Base-by-base conservation (phyloP, 64 coral and sea anemone species). In the Acropora yongei region DNA sequence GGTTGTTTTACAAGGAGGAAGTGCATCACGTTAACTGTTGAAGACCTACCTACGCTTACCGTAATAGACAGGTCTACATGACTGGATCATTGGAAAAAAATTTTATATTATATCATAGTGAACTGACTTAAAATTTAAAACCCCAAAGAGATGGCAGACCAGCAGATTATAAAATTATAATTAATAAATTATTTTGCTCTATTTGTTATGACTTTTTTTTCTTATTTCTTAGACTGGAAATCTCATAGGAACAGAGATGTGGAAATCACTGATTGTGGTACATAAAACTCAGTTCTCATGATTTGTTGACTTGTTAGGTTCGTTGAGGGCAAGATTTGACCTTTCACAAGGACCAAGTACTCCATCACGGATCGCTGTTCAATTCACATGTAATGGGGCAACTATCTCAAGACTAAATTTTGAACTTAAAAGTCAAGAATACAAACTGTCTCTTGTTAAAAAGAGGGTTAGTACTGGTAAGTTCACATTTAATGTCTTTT, bases 331-430 rank as follows among this genome's bases (percentile, higher is more conserved):
- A 77, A 89, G 89, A 60, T 95, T 98, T 87, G 96, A 98, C 68
- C 61, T 98, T 43, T 73, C 80, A 73, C 90, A 95, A 48, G 96
- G 96, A 11, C 96, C 96, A 53, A 98, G 96, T 77, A 93, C 78
- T 8, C 93, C 96, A 13, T 93, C 94, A 61, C 93, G 93, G 72
- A 93, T 98, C 78, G 96, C 96, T 74, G 91, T 98, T 42, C 96
- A 98, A 75, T 98, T 98, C 40, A 80, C 94, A 5, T 98, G 93
- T 39, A 98, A 95, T 84, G 96, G 96, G 47, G 94, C 96, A 45
- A 98, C 96, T 16, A 93, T 98, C 76, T 98, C 96, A 17, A 98
- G 95, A 93, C 78, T 98, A 66, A 92, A 98, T 76, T 98, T 95
- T 98, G 90, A 98, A 87, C 91, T 98, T 19, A 91, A 93, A 85